Evolutionary conservation across 1,140 invertebrate genomes (phyloP), one percentile per base, ranked within the genome.

Genomic region (Bombus waltoni): DNA sequence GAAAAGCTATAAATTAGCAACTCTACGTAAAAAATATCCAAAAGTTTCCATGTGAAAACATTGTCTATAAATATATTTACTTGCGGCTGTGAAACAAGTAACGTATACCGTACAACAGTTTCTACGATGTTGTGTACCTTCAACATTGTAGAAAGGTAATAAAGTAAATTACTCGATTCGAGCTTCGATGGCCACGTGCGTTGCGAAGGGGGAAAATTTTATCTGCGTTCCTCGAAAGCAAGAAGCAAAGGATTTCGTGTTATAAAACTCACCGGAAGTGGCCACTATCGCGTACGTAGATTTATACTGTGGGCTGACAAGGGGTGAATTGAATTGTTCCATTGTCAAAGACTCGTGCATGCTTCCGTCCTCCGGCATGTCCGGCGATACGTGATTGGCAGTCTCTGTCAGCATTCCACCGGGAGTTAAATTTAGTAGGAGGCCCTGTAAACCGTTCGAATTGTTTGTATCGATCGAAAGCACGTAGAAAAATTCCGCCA

Each of bases 361-460:
- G 91, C 93, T 93, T 89, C 90, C 91, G 91, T 95, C 89, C 87
- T 93, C 85, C 57, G 92, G 75, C 89, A 93, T 93, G 73, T 95
- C 93, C 76, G 95, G 95, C 9, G 95, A 95, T n/a, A 94, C 93
- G 62, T 93, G 95, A 89, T 89, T 91, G 59, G 91, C 91, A 87
- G 94, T 95, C 88, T 94, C 94, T 83, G 91, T 88, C 87, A 93
- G 91, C 93, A 91, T 95, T 80, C 95, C 95, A 70, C 94, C 94
- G 32, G 96, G 96, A 47, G 96, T 96, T 84, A 96, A 94, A 92
- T 96, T 97, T 94, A 96, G 94, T 86, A 96, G 95, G 57, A 96
- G 94, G 85, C 96, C 96, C 96, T 97, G 93, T 62, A 90, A 93
- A 81, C 44, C 4, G 42, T 62, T 15, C 22, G 32, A 70, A 65